A percentile compares a stretch with the other conserved stretches of the same genome.
phyloP scores from a whole-genome alignment of 2,113 vertebrate species.

The Pollimyrus isidori region DNA sequence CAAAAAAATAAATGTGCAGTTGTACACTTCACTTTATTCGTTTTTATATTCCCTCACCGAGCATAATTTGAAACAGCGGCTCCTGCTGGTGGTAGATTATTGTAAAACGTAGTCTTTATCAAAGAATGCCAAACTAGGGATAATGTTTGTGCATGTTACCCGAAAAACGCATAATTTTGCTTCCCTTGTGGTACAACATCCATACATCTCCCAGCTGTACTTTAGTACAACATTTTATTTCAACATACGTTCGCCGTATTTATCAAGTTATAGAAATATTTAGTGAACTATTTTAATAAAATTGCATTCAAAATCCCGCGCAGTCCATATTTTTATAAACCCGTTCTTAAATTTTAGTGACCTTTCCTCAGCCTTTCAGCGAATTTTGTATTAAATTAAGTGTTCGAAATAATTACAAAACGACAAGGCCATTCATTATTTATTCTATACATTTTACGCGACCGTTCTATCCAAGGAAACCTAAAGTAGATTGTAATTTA shows the following conservation, averaged over 20 bases:
- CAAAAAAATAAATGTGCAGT: not conserved
- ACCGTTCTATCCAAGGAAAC: not conserved
- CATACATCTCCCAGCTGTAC: not conserved
- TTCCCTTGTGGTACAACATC: not conserved
- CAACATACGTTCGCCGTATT: not conserved
- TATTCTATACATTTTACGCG: not conserved
- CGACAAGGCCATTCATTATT: not conserved
- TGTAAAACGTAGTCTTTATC: not conserved
- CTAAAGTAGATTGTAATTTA: not conserved
- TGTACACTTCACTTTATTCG: not conserved
- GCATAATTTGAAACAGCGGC: conserved; percentile 14
- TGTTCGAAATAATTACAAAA: not conserved
- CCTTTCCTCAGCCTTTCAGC: not conserved
- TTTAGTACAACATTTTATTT: not conserved
- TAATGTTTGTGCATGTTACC: not conserved
- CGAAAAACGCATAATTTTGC: not conserved
- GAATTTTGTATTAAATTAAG: not conserved
- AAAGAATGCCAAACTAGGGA: not conserved
- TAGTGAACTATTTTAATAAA: not conserved
- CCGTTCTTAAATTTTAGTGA: not conserved
- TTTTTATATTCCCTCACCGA: not conserved
- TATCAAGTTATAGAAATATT: not conserved
- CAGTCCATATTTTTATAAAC: not conserved
- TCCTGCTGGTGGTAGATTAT: conserved; percentile 16
- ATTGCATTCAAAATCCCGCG: not conserved